These are phyloP conservation scores for Oryzias melastigma DNA, from an alignment of 2,113 vertebrate species.

Conservation along the genomic window DNA sequence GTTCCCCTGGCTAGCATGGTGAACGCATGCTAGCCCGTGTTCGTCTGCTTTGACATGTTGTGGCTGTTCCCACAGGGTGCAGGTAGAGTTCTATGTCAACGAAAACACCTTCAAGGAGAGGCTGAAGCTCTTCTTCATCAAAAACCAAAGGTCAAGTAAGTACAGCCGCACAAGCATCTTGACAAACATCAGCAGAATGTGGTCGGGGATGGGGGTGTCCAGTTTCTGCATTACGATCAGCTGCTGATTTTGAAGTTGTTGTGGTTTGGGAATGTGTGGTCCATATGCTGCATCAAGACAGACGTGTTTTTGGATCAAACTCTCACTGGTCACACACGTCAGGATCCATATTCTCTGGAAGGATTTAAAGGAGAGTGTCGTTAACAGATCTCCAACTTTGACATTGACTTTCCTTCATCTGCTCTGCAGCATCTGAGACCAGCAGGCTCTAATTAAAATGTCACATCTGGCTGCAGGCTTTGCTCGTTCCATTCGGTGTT, in stretches of 20 bases:
- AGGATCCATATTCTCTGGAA: no score
- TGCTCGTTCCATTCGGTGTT: neutral
- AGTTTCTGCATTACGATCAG: constrained; percentile 28
- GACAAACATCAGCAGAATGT: constrained; percentile 12
- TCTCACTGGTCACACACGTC: constrained; percentile 4
- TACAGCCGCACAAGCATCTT: constrained; percentile 29
- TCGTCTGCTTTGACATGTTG: neutral
- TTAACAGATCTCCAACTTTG: neutral
- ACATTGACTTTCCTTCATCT: neutral
- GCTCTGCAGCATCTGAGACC: constrained; percentile 14
- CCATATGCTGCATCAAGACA: constrained; percentile 20
- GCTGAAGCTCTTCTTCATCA: constrained; percentile 99
- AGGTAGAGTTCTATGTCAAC: constrained; percentile 98
- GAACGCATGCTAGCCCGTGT: neutral
- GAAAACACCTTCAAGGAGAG: constrained; percentile 99
- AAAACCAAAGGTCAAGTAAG: constrained; percentile 99
- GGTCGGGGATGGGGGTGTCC: constrained; percentile 11
- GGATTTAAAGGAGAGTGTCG: no score
- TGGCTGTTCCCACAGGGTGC: constrained; percentile 81
- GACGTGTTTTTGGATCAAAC: constrained; percentile 15
- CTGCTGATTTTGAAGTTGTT: neutral
- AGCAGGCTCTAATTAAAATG: constrained; percentile 44
- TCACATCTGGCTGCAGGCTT: constrained; percentile 15
- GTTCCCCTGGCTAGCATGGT: neutral
- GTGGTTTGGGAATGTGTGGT: neutral